Evolutionary conservation across 2,888 invertebrate genomes (phyloP), one percentile per base, ranked within the genome.

Genomic region (Pasiphila rectangulata): DNA sequence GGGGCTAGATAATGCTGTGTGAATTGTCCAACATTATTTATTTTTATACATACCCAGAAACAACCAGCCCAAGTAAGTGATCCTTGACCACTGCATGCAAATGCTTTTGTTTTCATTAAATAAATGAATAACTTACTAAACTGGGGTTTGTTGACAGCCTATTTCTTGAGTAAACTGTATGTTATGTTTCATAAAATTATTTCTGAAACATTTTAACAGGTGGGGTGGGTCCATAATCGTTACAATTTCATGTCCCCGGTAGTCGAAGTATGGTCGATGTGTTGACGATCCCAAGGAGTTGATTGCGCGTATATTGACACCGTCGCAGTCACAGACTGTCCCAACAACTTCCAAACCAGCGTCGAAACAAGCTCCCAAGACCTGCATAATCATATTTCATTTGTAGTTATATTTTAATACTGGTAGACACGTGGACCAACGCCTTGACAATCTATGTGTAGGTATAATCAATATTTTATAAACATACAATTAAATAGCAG

Each of bases 161-260:
- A 37, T 27, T 7, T 46, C 45, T 42, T 41, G 45, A n/a, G 42
- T 27, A 19, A 48, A 42, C 29, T 46, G 36, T 23, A 47, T 20
- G 21, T 47, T 13, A 34, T 50, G 29, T 27, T 46, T 51, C 20
- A 54, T 24, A 30, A 51, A 45, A 29, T 41, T 38, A 23, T 52
- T 57, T 34, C 43, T 42, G 17, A 57, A 57, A 43, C 48, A 52
- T 40, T 51, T 54, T 9, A 57, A 20, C 2, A 54, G 17, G 19
- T 54, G 57, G 4, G 52, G 54, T 24, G 54, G 49, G 24, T 57
- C 57, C 16, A 48, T 32, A 3, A 57, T 17, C n/a, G 51, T 46
- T 0, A 50, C 45, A 16, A 57, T 47, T 47, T 54, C 50, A 16
- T 52, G 43, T 9, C 46, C 45, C n/a, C 44, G 27, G 23, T 48